Percentiles rank a stretch among this genome's conserved stretches.
These are phyloP conservation scores for Vandiemenella viatica DNA, from an alignment of 2,888 invertebrate species.

Conservation along the genomic window DNA sequence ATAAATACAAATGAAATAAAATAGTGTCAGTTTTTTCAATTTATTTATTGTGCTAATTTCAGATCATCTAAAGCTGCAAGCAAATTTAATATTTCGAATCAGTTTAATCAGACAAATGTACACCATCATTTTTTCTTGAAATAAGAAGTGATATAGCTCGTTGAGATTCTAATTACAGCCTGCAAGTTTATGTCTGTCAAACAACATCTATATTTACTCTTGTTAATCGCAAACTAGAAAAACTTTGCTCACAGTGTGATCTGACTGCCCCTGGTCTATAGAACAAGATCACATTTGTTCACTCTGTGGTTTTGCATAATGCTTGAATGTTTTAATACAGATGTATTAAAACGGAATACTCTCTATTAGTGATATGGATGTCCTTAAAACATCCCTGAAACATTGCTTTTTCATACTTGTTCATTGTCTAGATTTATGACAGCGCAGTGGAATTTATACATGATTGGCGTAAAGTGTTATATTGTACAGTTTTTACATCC, in stretches of 20 bases:
- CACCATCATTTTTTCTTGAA: background rate
- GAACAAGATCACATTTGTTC: no score
- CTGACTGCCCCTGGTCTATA: no score
- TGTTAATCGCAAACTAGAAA: background rate
- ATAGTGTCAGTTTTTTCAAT: background rate
- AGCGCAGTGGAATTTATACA: no score
- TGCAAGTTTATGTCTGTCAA: background rate
- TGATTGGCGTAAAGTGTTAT: no score
- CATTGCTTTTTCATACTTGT: no score
- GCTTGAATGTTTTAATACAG: no score
- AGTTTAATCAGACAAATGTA: background rate
- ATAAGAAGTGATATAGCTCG: background rate
- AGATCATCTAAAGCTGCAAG: background rate
- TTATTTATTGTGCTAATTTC: background rate
- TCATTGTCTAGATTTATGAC: no score
- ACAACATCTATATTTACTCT: background rate
- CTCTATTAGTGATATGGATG: no score
- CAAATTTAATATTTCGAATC: background rate
- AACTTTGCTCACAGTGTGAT: background rate
- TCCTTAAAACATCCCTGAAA: no score
- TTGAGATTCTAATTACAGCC: background rate
- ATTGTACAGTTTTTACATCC: no score
- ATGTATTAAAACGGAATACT: no score
- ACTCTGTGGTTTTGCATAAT: no score
- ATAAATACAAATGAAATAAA: background rate